Evolutionary conservation across 2,797 vertebrate species (phyloP).

Genomic region (Chaenodraco wilsoni): DNA sequence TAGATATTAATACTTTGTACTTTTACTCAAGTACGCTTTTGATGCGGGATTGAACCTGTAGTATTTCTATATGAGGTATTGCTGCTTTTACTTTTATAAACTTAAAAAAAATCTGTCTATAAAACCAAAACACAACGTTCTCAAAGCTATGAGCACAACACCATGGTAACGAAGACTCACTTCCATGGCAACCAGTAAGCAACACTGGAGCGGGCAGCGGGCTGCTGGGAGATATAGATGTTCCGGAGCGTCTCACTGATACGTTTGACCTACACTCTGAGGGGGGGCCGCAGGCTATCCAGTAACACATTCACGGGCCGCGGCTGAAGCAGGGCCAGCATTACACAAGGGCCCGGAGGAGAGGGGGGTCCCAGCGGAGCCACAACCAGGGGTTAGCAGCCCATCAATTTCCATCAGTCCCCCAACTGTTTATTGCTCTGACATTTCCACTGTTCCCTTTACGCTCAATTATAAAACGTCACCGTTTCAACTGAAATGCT

Average conservation of each 20-base stretch:
- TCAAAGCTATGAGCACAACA: constrained; percentile 42
- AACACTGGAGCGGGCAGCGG: constrained; percentile 41
- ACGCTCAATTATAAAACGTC: constrained; percentile 13
- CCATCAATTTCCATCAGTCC: constrained; percentile 48
- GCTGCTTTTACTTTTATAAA: no score
- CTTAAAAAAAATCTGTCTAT: no score
- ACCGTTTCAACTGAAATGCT: background rate
- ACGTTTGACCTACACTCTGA: constrained; percentile 81
- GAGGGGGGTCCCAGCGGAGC: constrained; percentile 44
- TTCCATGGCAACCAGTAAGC: constrained; percentile 67
- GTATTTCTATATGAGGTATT: no score
- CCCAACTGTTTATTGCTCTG: constrained; percentile 42
- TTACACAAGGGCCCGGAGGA: constrained; percentile 62
- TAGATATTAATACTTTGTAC: no score
- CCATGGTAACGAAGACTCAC: constrained; percentile 62
- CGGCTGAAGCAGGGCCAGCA: constrained; percentile 48
- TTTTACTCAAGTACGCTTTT: no score
- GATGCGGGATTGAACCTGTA: no score
- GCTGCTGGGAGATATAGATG: constrained; percentile 65
- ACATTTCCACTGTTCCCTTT: constrained; percentile 25
- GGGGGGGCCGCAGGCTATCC: constrained; percentile 62
- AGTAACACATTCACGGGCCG: constrained; percentile 66
- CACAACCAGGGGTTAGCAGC: constrained; percentile 56
- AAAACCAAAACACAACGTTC: constrained; percentile 47
- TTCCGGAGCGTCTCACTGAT: constrained; percentile 72